Evolutionary conservation across 2,888 invertebrate genomes (phyloP), one percentile per base, ranked within the genome.

Genomic region (Lathronympha strigana): DNA sequence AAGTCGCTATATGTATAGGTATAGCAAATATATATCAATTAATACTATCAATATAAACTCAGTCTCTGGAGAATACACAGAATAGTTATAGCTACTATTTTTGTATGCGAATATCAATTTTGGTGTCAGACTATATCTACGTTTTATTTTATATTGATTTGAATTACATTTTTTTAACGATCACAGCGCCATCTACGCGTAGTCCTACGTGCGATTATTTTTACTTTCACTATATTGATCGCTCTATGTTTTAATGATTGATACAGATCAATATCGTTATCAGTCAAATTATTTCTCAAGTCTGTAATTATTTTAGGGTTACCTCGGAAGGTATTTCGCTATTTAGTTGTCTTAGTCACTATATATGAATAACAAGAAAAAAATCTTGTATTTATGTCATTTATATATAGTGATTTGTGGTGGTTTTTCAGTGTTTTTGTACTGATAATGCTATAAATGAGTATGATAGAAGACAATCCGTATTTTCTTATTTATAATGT

Each of bases 301-400:
- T 66, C 60, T 66, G 49, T 25, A 38, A 66, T 60, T 53, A 49
- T 61, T 66, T 61, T 54, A 66, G 47, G 21, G 28, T 66, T 66
- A 66, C 66, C 61, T 54, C 23, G 38, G 40, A 33, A 66, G 66
- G 60, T 66, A 66, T 60, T 66, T 66, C 53, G 47, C 28, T 66
- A 45, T 51, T 60, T 47, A 57, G 19, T 45, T 45, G 19, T 55
- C 3, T 31, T 40, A 43, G n/a, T 28, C 15, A 19, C 43, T 28
- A 57, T 19, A 13, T 19, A 19, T 28, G 8, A 28, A 28, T 31
- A 31, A 43, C 31, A 31, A 45, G 8, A 15, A 6, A n/a, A 23
- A n/a, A 21, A 21, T 8, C 6, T n/a, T 19, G 28, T 23, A 17
- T 50, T 4, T 40, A 17, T 57, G 19, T 55, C 25, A 57, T 57